Percentiles rank a stretch among this genome's conserved stretches.
Conservation (phyloP, 2,888 invertebrate genomes). For the Ormyrus rosae region DNA sequence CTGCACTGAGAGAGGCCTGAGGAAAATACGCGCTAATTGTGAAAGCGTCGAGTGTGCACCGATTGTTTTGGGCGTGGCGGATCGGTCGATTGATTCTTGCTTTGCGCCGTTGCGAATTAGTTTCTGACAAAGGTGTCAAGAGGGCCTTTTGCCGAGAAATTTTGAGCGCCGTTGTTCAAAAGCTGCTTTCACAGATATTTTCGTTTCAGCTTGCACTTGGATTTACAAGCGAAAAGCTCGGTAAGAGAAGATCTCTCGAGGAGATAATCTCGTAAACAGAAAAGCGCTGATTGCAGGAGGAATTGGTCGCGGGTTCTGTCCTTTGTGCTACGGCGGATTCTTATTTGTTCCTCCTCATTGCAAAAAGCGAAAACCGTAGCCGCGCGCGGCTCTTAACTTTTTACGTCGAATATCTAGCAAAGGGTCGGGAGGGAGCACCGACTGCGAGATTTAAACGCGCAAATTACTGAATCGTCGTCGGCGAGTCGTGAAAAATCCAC, state of each 20-base stretch:
- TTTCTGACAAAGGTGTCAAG: too few relatives aligned
- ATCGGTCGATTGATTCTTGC: neutral
- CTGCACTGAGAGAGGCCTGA: neutral
- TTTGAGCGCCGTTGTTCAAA: too few relatives aligned
- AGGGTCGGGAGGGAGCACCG: conserved; percentile 2
- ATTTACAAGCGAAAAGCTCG: neutral
- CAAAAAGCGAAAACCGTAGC: neutral
- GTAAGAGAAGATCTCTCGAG: neutral
- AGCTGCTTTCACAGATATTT: too few relatives aligned
- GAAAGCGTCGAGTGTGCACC: conserved; percentile 3
- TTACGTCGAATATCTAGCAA: neutral
- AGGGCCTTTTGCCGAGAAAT: too few relatives aligned
- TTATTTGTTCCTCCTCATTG: conserved; percentile 4
- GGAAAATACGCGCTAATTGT: conserved; percentile 25
- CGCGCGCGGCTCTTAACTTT: conserved; percentile 35
- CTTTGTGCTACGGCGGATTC: neutral
- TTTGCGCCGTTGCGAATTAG: too few relatives aligned
- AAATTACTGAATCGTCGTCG: conserved; percentile 33
- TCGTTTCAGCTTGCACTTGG: too few relatives aligned
- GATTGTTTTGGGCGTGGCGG: conserved; percentile 21
- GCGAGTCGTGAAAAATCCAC: conserved; percentile 49
- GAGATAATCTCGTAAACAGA: conserved; percentile 36
- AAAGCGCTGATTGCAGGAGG: conserved; percentile 38
- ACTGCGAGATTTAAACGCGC: conserved; percentile 32
- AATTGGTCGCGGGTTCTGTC: conserved; percentile 31